These are phyloP conservation scores for Mugil cephalus DNA, from an alignment of 2,113 vertebrate genomes.

Conservation along the genomic window DNA sequence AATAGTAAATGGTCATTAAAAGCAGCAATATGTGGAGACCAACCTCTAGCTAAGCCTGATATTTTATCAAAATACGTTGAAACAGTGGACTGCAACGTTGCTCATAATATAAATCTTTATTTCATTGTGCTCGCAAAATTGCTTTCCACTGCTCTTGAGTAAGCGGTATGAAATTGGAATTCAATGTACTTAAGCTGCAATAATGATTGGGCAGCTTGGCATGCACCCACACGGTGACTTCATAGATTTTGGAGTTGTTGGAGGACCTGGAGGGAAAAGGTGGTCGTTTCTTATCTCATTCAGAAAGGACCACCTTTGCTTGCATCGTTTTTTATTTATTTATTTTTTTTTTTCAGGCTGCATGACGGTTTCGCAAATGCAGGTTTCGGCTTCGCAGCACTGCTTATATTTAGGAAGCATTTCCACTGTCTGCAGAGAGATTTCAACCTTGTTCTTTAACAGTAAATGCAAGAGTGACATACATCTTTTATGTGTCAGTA, in stretches of 20 bases:
- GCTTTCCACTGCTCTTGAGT: conserved; percentile 70
- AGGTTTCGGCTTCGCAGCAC: conserved; percentile 7
- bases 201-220: conserved; percentile 76
- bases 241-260: conserved; percentile 60
- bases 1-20: conserved; percentile 5
- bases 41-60: conserved; percentile 49
- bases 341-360: conserved; percentile 21
- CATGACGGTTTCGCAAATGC: neutral
- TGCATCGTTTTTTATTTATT: no score
- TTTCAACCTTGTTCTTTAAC: neutral
- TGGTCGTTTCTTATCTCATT: conserved; percentile 27
- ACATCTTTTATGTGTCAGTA: neutral
- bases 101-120: conserved; percentile 70
- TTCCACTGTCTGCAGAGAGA: neutral
- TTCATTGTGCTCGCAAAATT: conserved; percentile 76
- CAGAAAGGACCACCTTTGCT: conserved; percentile 25
- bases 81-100: conserved; percentile 68
- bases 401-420: neutral
- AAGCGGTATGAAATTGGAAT: conserved; percentile 76
- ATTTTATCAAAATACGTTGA: conserved; percentile 73
- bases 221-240: conserved; percentile 72
- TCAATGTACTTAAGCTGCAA: conserved; percentile 74
- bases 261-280: conserved; percentile 33
- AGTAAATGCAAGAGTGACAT: neutral
- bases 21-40: conserved; percentile 33